These are phyloP conservation scores for Bombus pyrosoma DNA, from an alignment of 1,140 invertebrate genomes.

Conservation along the genomic window DNA sequence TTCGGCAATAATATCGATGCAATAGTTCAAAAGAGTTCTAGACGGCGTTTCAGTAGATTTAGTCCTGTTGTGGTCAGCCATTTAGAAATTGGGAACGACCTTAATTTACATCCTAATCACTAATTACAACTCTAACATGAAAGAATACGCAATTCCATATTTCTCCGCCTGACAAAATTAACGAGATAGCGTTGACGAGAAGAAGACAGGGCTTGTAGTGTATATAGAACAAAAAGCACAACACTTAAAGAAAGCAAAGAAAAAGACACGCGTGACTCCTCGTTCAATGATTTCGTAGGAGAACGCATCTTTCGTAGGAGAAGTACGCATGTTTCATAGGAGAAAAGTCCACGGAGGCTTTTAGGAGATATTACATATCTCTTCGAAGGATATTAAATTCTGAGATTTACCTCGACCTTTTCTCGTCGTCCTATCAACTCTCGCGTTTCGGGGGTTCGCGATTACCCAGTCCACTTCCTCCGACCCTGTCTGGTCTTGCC, in stretches of 20 bases:
- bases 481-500: conserved; percentile 30
- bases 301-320: background rate
- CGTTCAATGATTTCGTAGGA: conserved; percentile 52
- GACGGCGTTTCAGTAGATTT: background rate
- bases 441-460: conserved; percentile 56
- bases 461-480: conserved; percentile 54
- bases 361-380: conserved; percentile 78
- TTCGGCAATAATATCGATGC: too few relatives aligned
- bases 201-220: too few relatives aligned
- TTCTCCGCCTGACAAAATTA: background rate
- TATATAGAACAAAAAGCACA: background rate
- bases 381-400: conserved; percentile 79
- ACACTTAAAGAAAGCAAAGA: too few relatives aligned
- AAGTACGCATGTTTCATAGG: too few relatives aligned
- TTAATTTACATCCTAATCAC: background rate
- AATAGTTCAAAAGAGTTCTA: too few relatives aligned
- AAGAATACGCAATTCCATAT: background rate
- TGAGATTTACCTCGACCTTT: conserved; percentile 75
- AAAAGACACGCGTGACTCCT: background rate
- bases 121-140: background rate
- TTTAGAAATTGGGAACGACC: too few relatives aligned
- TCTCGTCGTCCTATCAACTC: conserved; percentile 57
- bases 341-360: conserved; percentile 60
- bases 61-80: background rate
- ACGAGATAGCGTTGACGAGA: too few relatives aligned